Percentiles rank a stretch among this genome's conserved stretches.
Evolutionary conservation across 37 sponge, comb jelly and placozoan species (phyloP).

Genomic region (Theonella swinhoei): DNA sequence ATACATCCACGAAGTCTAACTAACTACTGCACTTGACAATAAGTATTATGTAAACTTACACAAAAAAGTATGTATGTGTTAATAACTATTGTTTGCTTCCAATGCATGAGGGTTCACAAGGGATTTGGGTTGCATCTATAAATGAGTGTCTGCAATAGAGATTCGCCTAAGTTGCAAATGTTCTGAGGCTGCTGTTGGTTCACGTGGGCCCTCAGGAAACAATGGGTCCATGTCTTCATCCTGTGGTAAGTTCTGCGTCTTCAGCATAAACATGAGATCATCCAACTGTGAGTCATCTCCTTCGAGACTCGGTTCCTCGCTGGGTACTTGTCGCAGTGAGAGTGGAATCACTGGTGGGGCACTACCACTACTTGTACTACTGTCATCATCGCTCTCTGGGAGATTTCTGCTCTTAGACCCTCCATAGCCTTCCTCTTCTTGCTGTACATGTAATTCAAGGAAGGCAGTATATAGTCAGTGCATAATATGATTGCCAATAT

Average conservation of each 20-base stretch:
- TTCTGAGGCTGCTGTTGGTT: constrained; percentile 46
- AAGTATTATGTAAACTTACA: no score
- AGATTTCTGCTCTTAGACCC: neutral
- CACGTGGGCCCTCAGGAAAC: neutral
- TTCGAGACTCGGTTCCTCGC: neutral
- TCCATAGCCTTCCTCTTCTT: no score
- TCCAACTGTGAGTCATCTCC: constrained; percentile 67
- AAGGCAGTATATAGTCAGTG: neutral
- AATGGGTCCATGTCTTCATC: constrained; percentile 19
- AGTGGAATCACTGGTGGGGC: neutral
- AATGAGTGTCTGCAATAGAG: constrained; percentile 86
- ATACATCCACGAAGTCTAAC: neutral
- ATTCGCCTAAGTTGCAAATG: constrained; percentile 73
- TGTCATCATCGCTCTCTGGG: neutral
- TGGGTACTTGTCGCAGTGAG: neutral
- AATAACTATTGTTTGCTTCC: no score
- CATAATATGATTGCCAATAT: no score
- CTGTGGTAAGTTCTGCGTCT: constrained; percentile 49
- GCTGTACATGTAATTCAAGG: neutral
- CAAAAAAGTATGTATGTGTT: no score
- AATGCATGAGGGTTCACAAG: no score
- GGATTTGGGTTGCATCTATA: no score
- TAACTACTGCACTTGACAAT: neutral
- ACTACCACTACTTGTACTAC: neutral
- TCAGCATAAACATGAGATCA: constrained; percentile 76